phyloP scores from a whole-genome alignment of 2,888 invertebrate genomes.

The Hypomecis atomaria region DNA sequence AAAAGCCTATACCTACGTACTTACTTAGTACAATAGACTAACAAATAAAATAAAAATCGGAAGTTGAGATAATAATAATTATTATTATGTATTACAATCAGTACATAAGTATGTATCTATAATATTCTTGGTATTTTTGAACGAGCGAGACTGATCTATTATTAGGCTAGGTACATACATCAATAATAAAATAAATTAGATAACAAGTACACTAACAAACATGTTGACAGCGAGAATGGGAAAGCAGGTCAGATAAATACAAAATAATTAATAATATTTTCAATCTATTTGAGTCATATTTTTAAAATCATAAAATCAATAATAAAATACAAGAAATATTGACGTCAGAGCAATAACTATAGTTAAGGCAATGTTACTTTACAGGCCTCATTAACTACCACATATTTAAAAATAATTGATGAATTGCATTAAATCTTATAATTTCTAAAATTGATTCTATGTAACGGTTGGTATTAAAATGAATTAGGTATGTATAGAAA shows the following conservation, averaged over 20 bases:
- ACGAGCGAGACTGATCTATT: slow-evolving; percentile 25
- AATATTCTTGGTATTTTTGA: slow-evolving; percentile 26
- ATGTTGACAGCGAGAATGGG: slow-evolving; percentile 1
- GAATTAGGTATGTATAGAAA: no score
- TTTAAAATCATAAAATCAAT: no score
- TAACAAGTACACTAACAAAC: slow-evolving; percentile 9
- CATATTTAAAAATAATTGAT: neutral
- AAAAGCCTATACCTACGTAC: no score
- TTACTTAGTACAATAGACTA: neutral
- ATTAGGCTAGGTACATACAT: slow-evolving; percentile 22
- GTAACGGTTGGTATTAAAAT: no score
- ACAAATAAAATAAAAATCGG: slow-evolving; percentile 3
- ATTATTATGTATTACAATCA: slow-evolving; percentile 39
- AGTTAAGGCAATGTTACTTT: no score
- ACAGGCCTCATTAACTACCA: no score
- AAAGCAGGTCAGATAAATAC: neutral
- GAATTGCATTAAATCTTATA: neutral
- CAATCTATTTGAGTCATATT: neutral
- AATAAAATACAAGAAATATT: no score
- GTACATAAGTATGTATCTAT: slow-evolving; percentile 18
- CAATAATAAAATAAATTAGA: slow-evolving; percentile 28
- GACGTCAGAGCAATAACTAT: no score
- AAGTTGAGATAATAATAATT: slow-evolving; percentile 27
- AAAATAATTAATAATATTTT: slow-evolving; percentile 1
- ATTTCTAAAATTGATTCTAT: neutral